A percentile compares a stretch with the other conserved stretches of the same genome.
Conservation (phyloP, 2,888 invertebrate genomes). For the Agelastica alni region DNA sequence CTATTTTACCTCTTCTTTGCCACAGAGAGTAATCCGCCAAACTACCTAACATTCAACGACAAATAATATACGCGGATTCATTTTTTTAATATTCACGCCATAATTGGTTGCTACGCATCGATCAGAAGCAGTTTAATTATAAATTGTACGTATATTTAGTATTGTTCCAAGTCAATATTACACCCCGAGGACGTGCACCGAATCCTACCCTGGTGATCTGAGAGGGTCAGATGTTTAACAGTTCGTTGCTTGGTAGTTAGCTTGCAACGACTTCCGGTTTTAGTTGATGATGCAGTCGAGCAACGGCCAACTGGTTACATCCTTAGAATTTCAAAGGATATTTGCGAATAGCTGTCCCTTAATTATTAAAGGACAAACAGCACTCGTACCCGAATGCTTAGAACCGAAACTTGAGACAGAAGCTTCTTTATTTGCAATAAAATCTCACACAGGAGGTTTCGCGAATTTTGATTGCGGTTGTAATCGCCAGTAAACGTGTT, state of each 20-base stretch:
- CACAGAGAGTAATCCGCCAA: neutral
- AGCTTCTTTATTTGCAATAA: no score
- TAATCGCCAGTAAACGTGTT: no score
- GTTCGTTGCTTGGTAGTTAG: neutral
- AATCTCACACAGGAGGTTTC: no score
- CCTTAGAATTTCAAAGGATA: slow-evolving; percentile 8
- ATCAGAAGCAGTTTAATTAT: no score
- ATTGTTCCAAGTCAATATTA: no score
- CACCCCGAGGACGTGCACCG: no score
- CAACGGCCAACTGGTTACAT: neutral
- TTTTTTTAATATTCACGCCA: no score
- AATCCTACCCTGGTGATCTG: neutral
- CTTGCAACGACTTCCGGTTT: slow-evolving; percentile 3
- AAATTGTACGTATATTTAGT: no score
- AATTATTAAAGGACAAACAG: slow-evolving; percentile 10
- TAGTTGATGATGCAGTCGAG: neutral
- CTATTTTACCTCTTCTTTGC: slow-evolving; percentile 2
- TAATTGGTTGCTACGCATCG: no score
- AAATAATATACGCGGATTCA: no score
- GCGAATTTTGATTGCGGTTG: no score
- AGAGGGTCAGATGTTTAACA: neutral
- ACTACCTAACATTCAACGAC: neutral
- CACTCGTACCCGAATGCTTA: neutral
- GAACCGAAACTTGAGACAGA: neutral
- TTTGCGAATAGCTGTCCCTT: neutral